Base-by-base conservation (phyloP, 2,797 vertebrate species). In the Etheostoma perlongum region DNA sequence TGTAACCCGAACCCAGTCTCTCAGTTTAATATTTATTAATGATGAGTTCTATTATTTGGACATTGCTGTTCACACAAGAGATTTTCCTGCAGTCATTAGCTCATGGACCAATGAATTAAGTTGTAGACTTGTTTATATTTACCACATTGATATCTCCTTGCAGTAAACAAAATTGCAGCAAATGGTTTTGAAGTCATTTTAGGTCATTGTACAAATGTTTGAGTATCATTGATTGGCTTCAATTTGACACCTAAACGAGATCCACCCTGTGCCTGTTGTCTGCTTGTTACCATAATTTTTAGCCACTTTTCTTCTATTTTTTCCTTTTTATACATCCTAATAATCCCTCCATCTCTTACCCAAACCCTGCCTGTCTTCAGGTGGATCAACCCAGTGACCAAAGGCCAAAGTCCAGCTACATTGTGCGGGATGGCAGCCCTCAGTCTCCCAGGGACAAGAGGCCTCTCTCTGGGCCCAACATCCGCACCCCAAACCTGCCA, bases 401-500 rank as follows among this genome's bases (percentile, higher is more conserved):
- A 76, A 93, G 97, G 81, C 97, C 97, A 40, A 97, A 97, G 86
- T 96, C 97, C 42, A 95, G 96, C 52, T 97, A 96, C 72, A 76
- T 94, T 4, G 86, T 89, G 1, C 88, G 89, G 16, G 92, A 90
- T 2, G 87, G 90, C 76, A 95, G 95, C 40, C 95, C 95, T 5
- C 96, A 96, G 81, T 93, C 96, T 57, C 95, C 96, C 23, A 90
- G 95, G 46, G 97, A 99, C 79, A 98, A 98, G 84, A 95, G 97
- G 72, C 97, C 97, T 1, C 96, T 97, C 14, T 98, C 97, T 0
- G 97, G 97, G 21, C 96, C 97, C 55, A 96, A 96, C 74, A 97
- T 98, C 82, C 89, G 94, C 49, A 96, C 94, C 14, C 96, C 97
- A 0, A 95, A 95, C 75, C 92, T 96, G 67, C 95, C 96, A 0